Conservation (phyloP, 2,113 vertebrate genomes). For the Porphyrio hochstetteri region DNA sequence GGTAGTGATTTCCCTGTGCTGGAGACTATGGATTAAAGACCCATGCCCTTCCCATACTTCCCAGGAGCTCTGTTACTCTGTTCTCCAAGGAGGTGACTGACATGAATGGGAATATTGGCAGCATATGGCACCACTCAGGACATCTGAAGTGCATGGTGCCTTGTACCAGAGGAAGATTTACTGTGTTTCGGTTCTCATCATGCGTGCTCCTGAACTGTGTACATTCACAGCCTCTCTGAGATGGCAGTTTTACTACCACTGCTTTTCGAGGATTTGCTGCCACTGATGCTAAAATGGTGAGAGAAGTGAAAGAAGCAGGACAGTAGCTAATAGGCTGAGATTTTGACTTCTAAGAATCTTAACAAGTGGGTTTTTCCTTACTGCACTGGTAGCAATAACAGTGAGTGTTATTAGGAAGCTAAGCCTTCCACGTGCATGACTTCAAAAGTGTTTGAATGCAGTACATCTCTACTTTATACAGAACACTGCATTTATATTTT, state of each 20-base stretch:
- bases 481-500: background rate
- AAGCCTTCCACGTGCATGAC: background rate
- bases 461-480: background rate
- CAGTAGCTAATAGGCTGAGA: background rate
- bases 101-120: background rate
- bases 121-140: background rate
- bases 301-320: background rate
- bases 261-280: background rate
- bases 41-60: background rate
- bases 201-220: accelerated
- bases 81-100: background rate
- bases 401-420: background rate
- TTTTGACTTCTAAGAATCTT: background rate
- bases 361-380: background rate
- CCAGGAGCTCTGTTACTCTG: background rate
- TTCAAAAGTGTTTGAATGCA: background rate
- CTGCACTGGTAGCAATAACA: background rate
- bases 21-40: background rate
- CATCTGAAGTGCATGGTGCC: background rate
- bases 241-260: background rate
- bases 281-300: background rate
- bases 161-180: background rate
- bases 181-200: background rate
- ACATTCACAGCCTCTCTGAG: background rate
- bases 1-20: background rate